Evolutionary conservation across 2,888 invertebrate genomes (phyloP).

Genomic region (Synanthedon vespiformis): DNA sequence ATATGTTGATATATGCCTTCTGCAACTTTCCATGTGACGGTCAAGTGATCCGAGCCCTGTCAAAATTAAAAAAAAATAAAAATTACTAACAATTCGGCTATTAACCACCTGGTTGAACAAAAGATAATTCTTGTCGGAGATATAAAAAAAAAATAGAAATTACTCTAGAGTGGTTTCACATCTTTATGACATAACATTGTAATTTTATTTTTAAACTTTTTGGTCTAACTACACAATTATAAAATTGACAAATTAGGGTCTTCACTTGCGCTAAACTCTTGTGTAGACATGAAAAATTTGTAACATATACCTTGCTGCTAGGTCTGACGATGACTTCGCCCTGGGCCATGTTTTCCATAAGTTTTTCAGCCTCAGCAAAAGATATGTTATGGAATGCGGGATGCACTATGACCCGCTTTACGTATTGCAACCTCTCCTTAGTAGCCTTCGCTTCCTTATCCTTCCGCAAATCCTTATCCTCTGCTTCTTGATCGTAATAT

Average conservation of each 20-base stretch:
- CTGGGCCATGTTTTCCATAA: constrained; percentile 93
- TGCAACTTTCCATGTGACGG: constrained; percentile 98
- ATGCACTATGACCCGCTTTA: constrained; percentile 97
- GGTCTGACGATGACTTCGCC: constrained; percentile 97
- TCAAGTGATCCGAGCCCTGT: constrained; percentile 90
- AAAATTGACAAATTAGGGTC: background rate
- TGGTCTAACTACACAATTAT: background rate
- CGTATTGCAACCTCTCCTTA: constrained; percentile 86
- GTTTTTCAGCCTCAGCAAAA: constrained; percentile 90
- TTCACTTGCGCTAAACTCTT: background rate
- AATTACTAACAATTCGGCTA: too few relatives aligned
- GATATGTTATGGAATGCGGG: constrained; percentile 97
- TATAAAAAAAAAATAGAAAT: too few relatives aligned
- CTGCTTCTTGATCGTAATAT: constrained; percentile 89
- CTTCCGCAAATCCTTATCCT: constrained; percentile 81
- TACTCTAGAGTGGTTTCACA: too few relatives aligned
- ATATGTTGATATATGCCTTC: constrained; percentile 96
- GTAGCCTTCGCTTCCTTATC: constrained; percentile 87
- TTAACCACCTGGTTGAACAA: too few relatives aligned
- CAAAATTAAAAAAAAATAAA: constrained; percentile 7
- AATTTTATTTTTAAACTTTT: background rate
- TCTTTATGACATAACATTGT: background rate
- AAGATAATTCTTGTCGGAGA: too few relatives aligned
- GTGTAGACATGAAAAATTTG: background rate
- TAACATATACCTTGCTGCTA: constrained; percentile 82